Percentiles rank a stretch among this genome's conserved stretches.
Evolutionary conservation across 1,140 invertebrate species (phyloP).

Genomic region (Meloidogyne floridensis): DNA sequence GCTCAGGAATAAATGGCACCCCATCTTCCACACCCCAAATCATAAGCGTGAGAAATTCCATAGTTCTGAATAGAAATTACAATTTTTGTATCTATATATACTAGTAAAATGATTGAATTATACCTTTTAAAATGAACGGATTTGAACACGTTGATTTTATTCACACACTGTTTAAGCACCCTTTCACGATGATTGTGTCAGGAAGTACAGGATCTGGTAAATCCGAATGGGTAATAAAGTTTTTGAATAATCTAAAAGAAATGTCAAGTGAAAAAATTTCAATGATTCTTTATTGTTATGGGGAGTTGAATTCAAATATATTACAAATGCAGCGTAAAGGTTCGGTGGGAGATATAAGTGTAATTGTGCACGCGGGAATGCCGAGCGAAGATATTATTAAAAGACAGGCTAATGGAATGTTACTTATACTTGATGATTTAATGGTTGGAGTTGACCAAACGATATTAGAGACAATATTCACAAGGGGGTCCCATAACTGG

Average conservation of each 20-base stretch:
- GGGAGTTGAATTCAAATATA: not conserved
- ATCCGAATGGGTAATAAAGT: conserved; percentile 32
- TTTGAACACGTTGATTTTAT: too few species aligned
- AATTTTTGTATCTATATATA: too few species aligned
- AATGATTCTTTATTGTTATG: not conserved
- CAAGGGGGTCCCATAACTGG: too few species aligned
- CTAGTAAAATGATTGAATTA: too few species aligned
- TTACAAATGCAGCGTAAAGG: conserved; percentile 20
- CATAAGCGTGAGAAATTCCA: too few species aligned
- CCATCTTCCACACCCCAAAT: too few species aligned
- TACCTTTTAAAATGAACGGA: too few species aligned
- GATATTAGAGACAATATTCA: too few species aligned
- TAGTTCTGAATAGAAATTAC: too few species aligned
- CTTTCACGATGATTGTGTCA: conserved; percentile 39
- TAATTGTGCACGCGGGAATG: conserved; percentile 16
- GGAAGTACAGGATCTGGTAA: not conserved
- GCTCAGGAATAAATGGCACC: too few species aligned
- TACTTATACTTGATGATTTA: too few species aligned
- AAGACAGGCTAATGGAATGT: not conserved
- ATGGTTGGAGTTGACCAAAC: too few species aligned
- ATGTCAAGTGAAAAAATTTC: conserved; percentile 30
- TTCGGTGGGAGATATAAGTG: not conserved
- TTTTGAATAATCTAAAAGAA: conserved; percentile 14
- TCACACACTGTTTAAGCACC: conserved; percentile 32
- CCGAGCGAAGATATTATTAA: not conserved